Evolutionary conservation across 1,140 invertebrate genomes (phyloP).

Genomic region (Oedothorax gibbosus): DNA sequence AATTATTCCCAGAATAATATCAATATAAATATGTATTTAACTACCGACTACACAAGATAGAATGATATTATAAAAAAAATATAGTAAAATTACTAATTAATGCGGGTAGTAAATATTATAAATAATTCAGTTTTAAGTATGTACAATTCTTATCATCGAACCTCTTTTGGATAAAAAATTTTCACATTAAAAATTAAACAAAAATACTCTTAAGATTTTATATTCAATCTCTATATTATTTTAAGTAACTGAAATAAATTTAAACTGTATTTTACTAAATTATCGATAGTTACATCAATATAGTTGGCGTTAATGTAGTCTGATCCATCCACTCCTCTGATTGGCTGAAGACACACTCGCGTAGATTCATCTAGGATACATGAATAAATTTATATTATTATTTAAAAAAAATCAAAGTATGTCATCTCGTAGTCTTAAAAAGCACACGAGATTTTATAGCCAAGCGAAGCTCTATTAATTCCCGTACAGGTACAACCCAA

Average conservation of each 20-base stretch:
- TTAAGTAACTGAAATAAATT: background rate
- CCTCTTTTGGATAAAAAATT: background rate
- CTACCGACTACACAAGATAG: background rate
- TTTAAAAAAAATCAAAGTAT: background rate
- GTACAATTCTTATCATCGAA: background rate
- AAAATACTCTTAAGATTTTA: too few relatives aligned
- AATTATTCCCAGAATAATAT: background rate
- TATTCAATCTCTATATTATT: background rate
- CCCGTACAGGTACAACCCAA: too few relatives aligned
- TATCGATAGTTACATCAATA: constrained; percentile 80
- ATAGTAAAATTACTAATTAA: background rate
- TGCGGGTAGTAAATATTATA: too few relatives aligned
- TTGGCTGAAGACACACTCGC: constrained; percentile 91
- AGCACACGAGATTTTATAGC: background rate
- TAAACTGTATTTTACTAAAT: background rate
- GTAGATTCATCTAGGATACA: constrained; percentile 79
- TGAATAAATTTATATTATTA: too few relatives aligned
- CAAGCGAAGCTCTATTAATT: background rate
- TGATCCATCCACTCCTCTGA: constrained; percentile 91
- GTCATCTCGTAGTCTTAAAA: too few relatives aligned
- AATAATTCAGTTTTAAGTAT: background rate
- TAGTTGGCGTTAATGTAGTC: constrained; percentile 99
- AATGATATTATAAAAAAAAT: background rate
- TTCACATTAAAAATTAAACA: background rate
- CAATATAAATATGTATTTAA: background rate